These are phyloP conservation scores for Heterotilapia buettikoferi DNA, from an alignment of 2,113 vertebrate genomes.

Conservation along the genomic window DNA sequence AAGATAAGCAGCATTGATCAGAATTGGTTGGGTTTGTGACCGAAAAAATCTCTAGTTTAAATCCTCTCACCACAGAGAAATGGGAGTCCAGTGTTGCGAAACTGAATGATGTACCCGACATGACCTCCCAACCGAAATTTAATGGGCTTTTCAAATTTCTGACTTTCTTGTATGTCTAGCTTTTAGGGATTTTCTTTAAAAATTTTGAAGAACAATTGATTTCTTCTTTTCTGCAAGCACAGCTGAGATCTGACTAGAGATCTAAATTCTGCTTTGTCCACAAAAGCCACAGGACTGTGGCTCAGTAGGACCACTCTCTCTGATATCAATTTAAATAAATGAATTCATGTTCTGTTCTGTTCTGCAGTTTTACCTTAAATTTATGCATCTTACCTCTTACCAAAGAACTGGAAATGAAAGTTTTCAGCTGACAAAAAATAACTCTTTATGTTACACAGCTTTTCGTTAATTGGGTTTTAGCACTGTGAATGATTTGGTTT, in stretches of 20 bases:
- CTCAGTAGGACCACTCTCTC: not conserved
- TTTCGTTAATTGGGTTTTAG: not conserved
- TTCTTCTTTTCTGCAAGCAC: not conserved
- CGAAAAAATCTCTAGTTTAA: not conserved
- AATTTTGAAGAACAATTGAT: not conserved
- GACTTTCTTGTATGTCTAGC: not conserved
- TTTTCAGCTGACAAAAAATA: not conserved
- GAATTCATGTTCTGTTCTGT: not conserved
- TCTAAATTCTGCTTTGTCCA: not conserved
- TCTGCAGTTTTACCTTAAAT: not conserved
- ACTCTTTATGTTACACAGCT: not conserved
- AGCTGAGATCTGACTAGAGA: not conserved
- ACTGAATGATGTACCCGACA: not conserved
- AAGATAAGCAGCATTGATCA: constrained; percentile 20
- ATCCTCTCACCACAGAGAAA: not conserved
- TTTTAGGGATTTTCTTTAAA: not conserved
- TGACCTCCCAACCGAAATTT: not conserved
- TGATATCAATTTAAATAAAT: not conserved
- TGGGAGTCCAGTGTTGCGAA: not conserved
- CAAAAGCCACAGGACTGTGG: not conserved
- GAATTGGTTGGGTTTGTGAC: not conserved
- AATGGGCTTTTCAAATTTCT: not conserved
- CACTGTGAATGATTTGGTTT: not conserved
- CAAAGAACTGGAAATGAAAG: not conserved
- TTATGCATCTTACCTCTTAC: not conserved